phyloP scores from a whole-genome alignment of 1,140 invertebrate genomes.

The Trypoxylus dichotomus region DNA sequence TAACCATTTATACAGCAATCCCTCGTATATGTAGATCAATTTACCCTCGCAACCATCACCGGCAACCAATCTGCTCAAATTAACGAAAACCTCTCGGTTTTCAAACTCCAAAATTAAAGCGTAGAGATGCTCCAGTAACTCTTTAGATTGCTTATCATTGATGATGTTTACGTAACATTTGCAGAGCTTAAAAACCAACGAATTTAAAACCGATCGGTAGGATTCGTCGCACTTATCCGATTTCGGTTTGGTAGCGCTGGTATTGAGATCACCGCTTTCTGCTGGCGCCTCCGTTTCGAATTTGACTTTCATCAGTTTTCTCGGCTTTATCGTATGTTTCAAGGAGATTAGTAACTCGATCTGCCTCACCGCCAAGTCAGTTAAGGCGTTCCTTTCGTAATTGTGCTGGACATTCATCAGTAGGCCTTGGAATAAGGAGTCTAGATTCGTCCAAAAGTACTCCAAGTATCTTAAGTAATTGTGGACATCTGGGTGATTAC shows the following conservation, averaged over 20 bases:
- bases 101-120: constrained; percentile 55
- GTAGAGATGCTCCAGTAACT: constrained; percentile 52
- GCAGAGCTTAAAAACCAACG: constrained; percentile 57
- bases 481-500: constrained; percentile 42
- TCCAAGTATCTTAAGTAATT: constrained; percentile 56
- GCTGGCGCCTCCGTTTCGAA: constrained; percentile 39
- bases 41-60: constrained; percentile 39
- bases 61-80: constrained; percentile 47
- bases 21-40: constrained; percentile 56
- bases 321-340: constrained; percentile 45
- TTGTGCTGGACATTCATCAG: constrained; percentile 40
- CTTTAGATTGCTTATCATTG: constrained; percentile 47
- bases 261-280: constrained; percentile 5
- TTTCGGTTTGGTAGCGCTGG: background rate
- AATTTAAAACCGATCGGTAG: constrained; percentile 53
- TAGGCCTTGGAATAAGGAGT: constrained; percentile 52
- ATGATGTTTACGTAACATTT: constrained; percentile 57
- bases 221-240: constrained; percentile 31
- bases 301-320: constrained; percentile 48
- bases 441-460: constrained; percentile 59
- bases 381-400: constrained; percentile 38
- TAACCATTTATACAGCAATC: constrained; percentile 57
- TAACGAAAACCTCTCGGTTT: constrained; percentile 51
- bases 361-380: constrained; percentile 43
- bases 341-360: constrained; percentile 48